These are phyloP conservation scores for Acanthosepion pharaonis DNA, from an alignment of 2,888 invertebrate genomes.

Conservation along the genomic window DNA sequence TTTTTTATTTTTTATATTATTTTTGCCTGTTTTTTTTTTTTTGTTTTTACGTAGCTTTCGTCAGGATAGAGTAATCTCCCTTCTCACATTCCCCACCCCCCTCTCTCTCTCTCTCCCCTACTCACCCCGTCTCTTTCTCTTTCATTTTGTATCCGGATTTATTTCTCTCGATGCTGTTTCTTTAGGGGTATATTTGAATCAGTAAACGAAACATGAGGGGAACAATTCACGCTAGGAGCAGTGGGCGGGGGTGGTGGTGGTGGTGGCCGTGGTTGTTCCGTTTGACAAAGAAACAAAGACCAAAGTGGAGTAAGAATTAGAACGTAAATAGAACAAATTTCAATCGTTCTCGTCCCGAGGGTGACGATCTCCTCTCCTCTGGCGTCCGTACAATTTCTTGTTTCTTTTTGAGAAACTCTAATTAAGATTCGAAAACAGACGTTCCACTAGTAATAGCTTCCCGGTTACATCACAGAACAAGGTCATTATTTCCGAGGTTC, in stretches of 20 bases:
- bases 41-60: background rate
- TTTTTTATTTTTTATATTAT: background rate
- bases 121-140: background rate
- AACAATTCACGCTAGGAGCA: background rate
- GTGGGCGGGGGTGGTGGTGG: background rate
- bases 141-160: background rate
- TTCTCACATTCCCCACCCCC: background rate
- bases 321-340: background rate
- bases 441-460: no score
- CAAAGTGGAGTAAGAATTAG: background rate
- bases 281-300: background rate
- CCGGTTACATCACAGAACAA: no score
- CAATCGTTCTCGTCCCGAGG: background rate
- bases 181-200: slow-evolving; percentile 4
- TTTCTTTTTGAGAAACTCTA: background rate
- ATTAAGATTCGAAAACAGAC: background rate
- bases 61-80: background rate
- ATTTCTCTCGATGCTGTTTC: background rate
- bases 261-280: background rate
- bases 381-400: background rate
- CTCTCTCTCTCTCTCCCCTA: background rate
- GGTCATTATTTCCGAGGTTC: no score
- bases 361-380: background rate
- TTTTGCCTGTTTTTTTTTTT: background rate
- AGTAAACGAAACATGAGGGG: background rate